Percentiles rank a stretch among this genome's conserved stretches.
These are phyloP conservation scores for Acanthosepion esculentum DNA, from an alignment of 2,888 invertebrate genomes.

Conservation along the genomic window DNA sequence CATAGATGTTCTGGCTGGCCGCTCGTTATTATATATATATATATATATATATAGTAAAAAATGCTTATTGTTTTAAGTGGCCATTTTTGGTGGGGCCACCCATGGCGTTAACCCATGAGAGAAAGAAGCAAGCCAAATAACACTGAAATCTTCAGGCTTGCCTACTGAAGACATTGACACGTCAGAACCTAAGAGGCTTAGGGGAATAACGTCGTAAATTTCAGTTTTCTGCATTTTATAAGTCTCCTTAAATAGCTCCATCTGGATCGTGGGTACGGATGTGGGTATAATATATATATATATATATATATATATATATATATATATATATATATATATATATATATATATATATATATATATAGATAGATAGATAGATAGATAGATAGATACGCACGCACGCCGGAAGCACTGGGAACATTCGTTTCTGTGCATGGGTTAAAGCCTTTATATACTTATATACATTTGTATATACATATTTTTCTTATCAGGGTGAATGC, in stretches of 20 bases:
- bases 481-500: not conserved
- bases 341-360: no score
- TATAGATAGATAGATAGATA: no score
- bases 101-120: not conserved
- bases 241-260: conserved; percentile 6
- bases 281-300: not conserved
- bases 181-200: not conserved
- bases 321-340: no score
- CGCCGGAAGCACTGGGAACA: not conserved
- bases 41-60: not conserved
- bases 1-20: not conserved
- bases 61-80: not conserved
- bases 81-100: not conserved
- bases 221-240: not conserved
- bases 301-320: no score
- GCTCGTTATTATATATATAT: not conserved
- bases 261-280: not conserved
- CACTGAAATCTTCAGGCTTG: not conserved
- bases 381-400: no score
- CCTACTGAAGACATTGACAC: not conserved
- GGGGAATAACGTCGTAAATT: not conserved
- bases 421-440: not conserved
- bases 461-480: not conserved
- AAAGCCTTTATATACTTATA: not conserved
- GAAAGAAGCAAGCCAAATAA: not conserved